Evolutionary conservation across 2,113 vertebrate genomes (phyloP).

Genomic region (Poecilia latipinna): DNA sequence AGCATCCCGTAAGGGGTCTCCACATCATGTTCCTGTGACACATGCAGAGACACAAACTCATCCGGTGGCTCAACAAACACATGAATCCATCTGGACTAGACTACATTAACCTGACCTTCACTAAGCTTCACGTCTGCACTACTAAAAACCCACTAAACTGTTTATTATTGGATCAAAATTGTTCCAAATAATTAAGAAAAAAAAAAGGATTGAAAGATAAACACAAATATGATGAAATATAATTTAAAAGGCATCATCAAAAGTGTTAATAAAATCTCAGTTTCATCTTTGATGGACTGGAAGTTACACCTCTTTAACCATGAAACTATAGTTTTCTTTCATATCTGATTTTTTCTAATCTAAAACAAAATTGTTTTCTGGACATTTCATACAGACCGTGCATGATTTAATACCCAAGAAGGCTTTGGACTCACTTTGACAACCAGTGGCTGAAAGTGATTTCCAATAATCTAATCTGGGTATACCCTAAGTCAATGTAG

Average conservation of each 20-base stretch:
- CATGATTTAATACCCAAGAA: no score
- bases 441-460: no score
- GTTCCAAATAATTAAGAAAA: not conserved
- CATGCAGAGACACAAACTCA: constrained; percentile 72
- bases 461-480: no score
- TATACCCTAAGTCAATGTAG: no score
- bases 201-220: not conserved
- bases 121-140: not conserved
- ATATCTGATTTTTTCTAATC: no score
- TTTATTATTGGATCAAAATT: not conserved
- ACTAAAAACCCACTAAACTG: not conserved
- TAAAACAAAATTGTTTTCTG: no score
- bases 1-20: constrained; percentile 95
- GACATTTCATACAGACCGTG: no score
- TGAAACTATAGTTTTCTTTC: no score
- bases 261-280: no score
- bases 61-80: not conserved
- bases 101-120: not conserved
- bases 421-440: no score
- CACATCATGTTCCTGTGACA: constrained; percentile 92
- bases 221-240: not conserved
- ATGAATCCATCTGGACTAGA: not conserved
- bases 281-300: not conserved
- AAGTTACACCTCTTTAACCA: no score
- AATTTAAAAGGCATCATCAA: no score